Evolutionary conservation across 2,113 vertebrate genomes (phyloP).

Genomic region (Dipodomys stephensi): DNA sequence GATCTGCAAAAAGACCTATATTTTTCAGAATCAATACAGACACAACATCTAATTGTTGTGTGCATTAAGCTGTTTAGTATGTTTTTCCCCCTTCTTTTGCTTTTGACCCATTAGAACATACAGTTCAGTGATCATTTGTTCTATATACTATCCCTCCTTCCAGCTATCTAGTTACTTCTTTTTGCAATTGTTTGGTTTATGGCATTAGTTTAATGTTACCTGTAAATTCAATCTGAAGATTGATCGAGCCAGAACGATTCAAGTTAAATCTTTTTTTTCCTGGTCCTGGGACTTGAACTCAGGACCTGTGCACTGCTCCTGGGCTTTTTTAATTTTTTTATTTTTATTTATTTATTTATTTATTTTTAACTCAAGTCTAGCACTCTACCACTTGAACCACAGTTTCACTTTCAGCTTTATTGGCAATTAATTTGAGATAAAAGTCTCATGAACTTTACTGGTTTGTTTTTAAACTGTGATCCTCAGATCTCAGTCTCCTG

Average conservation of each 20-base stretch:
- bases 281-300: background rate
- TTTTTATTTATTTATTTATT: too few species aligned
- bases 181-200: background rate
- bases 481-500: too few species aligned
- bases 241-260: conserved; percentile 2
- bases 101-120: background rate
- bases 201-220: background rate
- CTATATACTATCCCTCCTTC: background rate
- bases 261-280: background rate
- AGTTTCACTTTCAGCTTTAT: too few species aligned
- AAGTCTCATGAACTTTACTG: too few species aligned
- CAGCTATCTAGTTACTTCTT: background rate
- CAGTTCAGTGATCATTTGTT: conserved; percentile 6
- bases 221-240: conserved; percentile 16
- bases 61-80: conserved; percentile 1
- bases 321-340: too few species aligned
- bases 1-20: background rate
- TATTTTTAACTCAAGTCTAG: too few species aligned
- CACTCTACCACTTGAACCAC: too few species aligned
- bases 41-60: background rate
- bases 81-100: background rate
- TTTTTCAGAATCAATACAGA: conserved; percentile 11
- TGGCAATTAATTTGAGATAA: too few species aligned
- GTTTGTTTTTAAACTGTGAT: too few species aligned
- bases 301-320: too few species aligned